Conservation (phyloP, 2,888 invertebrate genomes). For the Tenthredo distinguenda region DNA sequence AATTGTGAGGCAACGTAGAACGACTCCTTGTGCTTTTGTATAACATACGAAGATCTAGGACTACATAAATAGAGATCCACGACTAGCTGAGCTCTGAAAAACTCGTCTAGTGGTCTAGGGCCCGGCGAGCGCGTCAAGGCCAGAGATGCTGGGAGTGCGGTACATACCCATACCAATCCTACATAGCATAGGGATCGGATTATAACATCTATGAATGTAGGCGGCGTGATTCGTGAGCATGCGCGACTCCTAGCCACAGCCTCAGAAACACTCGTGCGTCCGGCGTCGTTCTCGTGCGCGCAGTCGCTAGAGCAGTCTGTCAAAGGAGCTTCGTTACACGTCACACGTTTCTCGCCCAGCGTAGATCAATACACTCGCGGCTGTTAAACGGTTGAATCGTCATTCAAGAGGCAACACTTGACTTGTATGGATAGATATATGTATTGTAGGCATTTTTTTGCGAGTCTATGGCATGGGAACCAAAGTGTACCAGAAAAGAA, state of each 20-base stretch:
- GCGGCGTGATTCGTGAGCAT: not conserved
- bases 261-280: constrained; percentile 8
- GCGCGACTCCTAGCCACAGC: not conserved
- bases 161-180: not conserved
- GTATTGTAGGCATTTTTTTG: not conserved
- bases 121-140: not conserved
- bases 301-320: constrained; percentile 17
- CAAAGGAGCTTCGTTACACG: not conserved
- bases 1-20: not conserved
- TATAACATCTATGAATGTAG: not conserved
- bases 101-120: not conserved
- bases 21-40: not conserved
- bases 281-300: not conserved
- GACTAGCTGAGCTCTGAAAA: not conserved
- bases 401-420: constrained; percentile 43
- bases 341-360: constrained; percentile 31
- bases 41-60: not conserved
- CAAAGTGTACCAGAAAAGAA: not conserved
- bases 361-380: constrained; percentile 35
- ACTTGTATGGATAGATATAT: constrained; percentile 16
- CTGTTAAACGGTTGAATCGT: constrained; percentile 16
- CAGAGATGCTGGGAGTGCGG: not conserved
- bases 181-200: constrained; percentile 8
- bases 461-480: not conserved
- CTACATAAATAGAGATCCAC: not conserved